A percentile compares a stretch with the other conserved stretches of the same genome.
Evolutionary conservation across 2,888 invertebrate genomes (phyloP).

Genomic region (Margaritifera margaritifera): DNA sequence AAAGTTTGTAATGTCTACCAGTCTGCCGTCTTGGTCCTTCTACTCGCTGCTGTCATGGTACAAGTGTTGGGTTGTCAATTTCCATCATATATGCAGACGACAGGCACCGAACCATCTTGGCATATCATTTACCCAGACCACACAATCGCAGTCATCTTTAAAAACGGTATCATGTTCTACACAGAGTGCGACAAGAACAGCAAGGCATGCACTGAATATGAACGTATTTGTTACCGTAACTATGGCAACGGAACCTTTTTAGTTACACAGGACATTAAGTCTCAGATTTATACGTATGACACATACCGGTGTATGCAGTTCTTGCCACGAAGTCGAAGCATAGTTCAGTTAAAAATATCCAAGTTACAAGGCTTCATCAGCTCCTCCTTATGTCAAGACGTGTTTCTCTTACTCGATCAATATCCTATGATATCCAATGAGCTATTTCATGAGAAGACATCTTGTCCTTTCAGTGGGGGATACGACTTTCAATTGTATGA

Average conservation of each 20-base stretch:
- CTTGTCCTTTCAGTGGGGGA: slow-evolving; percentile 31
- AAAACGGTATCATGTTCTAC: slow-evolving; percentile 21
- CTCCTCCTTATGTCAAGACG: slow-evolving; percentile 24
- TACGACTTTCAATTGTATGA: slow-evolving; percentile 34
- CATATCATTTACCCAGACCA: slow-evolving; percentile 29
- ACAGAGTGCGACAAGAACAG: slow-evolving; percentile 20
- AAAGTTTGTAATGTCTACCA: too few species aligned
- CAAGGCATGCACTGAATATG: slow-evolving; percentile 14
- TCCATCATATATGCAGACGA: slow-evolving; percentile 12
- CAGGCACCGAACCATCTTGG: slow-evolving; percentile 30
- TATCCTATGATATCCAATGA: slow-evolving; percentile 35
- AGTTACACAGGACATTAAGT: slow-evolving; percentile 19
- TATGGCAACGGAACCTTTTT: slow-evolving; percentile 26
- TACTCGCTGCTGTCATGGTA: too few species aligned
- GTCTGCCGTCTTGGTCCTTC: too few species aligned
- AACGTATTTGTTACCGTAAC: slow-evolving; percentile 18
- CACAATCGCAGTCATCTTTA: slow-evolving; percentile 23
- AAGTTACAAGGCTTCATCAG: slow-evolving; percentile 9
- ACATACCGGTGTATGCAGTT: slow-evolving; percentile 32
- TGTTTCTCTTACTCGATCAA: slow-evolving; percentile 24
- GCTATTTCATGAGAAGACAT: slow-evolving; percentile 17
- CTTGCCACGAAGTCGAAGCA: slow-evolving; percentile 25
- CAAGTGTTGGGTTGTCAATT: too few species aligned
- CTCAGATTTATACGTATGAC: slow-evolving; percentile 1
- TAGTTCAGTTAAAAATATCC: slow-evolving; percentile 34